A percentile compares a stretch with the other conserved stretches of the same genome.
Evolutionary conservation across 2,113 vertebrate genomes (phyloP).

Genomic region (Ovis aries): ARS-UI_Ramb_v3.0 NC_056059.1:90579501-90580000

Average conservation of each 20-base stretch:
- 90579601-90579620: background rate
- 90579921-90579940: background rate
- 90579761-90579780: background rate
- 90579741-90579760: background rate
- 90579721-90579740: rapidly evolving
- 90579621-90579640: background rate
- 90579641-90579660: background rate
- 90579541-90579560: too few species aligned
- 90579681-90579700: background rate
- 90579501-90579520: too few species aligned
- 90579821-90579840: background rate
- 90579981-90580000: background rate
- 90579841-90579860: background rate
- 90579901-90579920: background rate
- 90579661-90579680: background rate
- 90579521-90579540: too few species aligned
- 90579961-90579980: background rate
- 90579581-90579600: background rate
- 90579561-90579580: background rate
- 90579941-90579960: background rate
- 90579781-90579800: background rate
- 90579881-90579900: rapidly evolving
- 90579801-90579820: background rate
- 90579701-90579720: background rate
- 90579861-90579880: background rate